These are phyloP conservation scores for Drosophila helvetica DNA, from an alignment of 2,888 invertebrate genomes.

Conservation along the genomic window DNA sequence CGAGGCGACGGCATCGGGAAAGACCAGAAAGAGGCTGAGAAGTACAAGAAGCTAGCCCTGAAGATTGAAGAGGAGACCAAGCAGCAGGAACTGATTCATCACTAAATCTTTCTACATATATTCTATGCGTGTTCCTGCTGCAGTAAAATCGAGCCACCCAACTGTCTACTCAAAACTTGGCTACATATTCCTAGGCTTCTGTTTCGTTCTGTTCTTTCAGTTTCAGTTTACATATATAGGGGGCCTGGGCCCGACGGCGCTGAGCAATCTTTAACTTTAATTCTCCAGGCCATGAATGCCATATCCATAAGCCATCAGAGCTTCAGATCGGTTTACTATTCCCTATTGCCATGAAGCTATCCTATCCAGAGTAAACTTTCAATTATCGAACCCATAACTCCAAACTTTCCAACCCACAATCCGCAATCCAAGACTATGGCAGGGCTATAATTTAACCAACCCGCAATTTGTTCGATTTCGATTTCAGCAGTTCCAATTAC, in stretches of 20 bases:
- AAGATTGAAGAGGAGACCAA: conserved; percentile 89
- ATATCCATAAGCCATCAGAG: no score
- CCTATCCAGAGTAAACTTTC: conserved; percentile 26
- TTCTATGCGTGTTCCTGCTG: not conserved
- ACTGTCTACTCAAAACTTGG: not conserved
- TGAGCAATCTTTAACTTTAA: no score
- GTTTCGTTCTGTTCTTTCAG: no score
- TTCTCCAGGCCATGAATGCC: no score
- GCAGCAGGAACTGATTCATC: conserved; percentile 82
- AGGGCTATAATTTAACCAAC: conserved; percentile 51
- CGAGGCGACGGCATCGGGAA: conserved; percentile 93
- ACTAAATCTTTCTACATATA: no score
- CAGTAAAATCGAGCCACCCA: no score
- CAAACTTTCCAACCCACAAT: conserved; percentile 4
- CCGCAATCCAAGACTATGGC: conserved; percentile 2
- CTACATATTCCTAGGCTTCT: not conserved
- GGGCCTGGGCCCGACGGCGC: no score
- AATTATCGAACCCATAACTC: conserved; percentile 29
- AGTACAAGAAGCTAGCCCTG: conserved; percentile 89
- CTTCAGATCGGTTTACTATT: not conserved
- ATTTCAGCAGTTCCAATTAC: conserved; percentile 63
- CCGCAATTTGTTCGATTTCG: conserved; percentile 37
- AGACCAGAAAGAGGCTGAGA: conserved; percentile 88
- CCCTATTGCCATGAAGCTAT: not conserved
- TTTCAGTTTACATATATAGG: no score